Evolutionary conservation across 2,888 invertebrate genomes (phyloP), one percentile per base, ranked within the genome.

Genomic region (Drosophila aldrichi): DNA sequence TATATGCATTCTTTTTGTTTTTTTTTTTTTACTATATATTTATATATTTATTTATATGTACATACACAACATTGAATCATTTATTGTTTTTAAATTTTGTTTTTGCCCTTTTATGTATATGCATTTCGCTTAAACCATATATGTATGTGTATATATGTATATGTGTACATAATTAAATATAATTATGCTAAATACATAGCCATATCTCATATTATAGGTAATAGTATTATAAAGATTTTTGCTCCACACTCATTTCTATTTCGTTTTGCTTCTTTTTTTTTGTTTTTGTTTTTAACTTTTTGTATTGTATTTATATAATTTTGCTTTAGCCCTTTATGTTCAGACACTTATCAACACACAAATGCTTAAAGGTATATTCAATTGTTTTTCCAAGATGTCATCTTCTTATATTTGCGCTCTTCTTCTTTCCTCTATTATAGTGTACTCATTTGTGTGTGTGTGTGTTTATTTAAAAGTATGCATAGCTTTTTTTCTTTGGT

Each of bases 11-110:
- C 55, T 25, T 14, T 55, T 60, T 68, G 44, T 58, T 36, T 62
- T 2, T 14, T 9, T 2, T 32, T 51, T 12, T 54, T 52, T 18
- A 16, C 38, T 55, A 43, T 56, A 56, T 40, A 54, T 32, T 88
- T 82, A 70, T 65, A 69, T 65, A 64, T 71, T 71, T 80, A 76
- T 76, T 69, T 87, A 75, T 89, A 88, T 89, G 68, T 89, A 86
- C 88, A 89, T 89, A 82, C 88, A 86, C 89, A 89, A 86, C 86
- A 86, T 85, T 88, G 71, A 86, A 88, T 88, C 82, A 78, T 80
- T 86, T 89, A 88, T 82, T 83, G 74, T 56, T 70, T 70, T 68
- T 64, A 20, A 58, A 29, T 29, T 48, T 48, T 49, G 32, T 10
- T 49, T 49, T 18, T 12, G 32, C n/a, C 22, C 63, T 75, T 83